Base-by-base conservation (phyloP, 2,888 invertebrate genomes). In the Eucera pruinosa region DNA sequence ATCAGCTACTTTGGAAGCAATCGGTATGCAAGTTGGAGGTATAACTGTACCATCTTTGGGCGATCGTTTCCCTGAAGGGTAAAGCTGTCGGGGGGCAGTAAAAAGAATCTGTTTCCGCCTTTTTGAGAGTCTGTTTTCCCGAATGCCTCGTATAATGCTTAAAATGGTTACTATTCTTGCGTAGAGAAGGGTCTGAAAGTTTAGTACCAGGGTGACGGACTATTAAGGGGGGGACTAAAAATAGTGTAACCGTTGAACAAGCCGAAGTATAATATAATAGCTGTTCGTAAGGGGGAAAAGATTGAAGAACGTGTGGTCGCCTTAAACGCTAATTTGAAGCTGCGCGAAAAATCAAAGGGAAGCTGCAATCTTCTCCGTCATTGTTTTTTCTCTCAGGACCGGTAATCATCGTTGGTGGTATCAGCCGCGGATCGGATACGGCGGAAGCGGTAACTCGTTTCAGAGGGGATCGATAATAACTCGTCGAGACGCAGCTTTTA, bases 81-180 rank as follows among this genome's bases (percentile, higher is more conserved):
- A 48, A 48, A 60, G 47, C 75, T 62, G 69, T 68, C 66, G 62
- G 70, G 72, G 76, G 78, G 84, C 81, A 85, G 72, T 88, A 87
- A 88, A 88, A 82, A 81, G 86, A 88, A 88, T 85, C 83, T 88
- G 88, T 84, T 86, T 78, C 87, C 80, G 73, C 70, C 68, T 69
- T 71, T 82, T 74, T 67, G 76, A 80, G 80, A 70, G 75, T 66
- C 75, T 58, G 79, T 75, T 73, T 68, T 82, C 62, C 48, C 66
- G 66, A 82, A 73, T 43, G 60, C 15, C 30, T 41, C 57, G 55
- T 45, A 33, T 20, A n/a, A 45, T 9, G 2, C 13, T 47, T n/a
- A 36, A 30, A 61, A 71, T 11, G 27, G 43, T 25, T 25, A 2
- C 23, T 23, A 15, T 33, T 58, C 18, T 27, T 50, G 13, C 7